Evolutionary conservation across 2,113 vertebrate genomes (phyloP).

Genomic region (Carettochelys insculpta): DNA sequence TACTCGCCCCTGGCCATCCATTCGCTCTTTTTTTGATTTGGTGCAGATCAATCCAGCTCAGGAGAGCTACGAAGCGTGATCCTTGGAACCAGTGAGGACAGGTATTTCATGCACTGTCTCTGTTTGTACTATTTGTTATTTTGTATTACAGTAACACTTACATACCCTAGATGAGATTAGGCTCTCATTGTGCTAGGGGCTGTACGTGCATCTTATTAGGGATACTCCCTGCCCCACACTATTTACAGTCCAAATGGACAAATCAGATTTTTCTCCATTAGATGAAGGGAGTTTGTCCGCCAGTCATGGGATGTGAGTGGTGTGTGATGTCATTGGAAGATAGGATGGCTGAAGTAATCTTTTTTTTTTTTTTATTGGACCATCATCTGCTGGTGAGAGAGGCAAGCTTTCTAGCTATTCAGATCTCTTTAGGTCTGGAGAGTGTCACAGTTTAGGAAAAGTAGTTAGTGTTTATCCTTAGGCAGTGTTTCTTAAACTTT

Average conservation of each 20-base stretch:
- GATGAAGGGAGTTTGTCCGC: not conserved
- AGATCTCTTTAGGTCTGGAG: not conserved
- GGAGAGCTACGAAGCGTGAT: slow-evolving; percentile 14
- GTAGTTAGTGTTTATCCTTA: not conserved
- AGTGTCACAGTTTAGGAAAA: not conserved
- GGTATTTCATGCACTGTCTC: slow-evolving; percentile 38
- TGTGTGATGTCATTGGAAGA: not conserved
- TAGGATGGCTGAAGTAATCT: not conserved
- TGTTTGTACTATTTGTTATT: not conserved
- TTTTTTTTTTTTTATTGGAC: not conserved
- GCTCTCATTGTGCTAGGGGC: not conserved
- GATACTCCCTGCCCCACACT: not conserved
- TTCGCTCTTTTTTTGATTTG: not conserved
- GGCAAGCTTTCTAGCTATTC: not conserved
- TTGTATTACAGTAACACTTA: not conserved
- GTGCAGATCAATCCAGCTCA: slow-evolving; percentile 17
- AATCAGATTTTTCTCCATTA: not conserved
- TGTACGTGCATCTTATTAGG: fast-evolving
- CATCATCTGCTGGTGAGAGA: not conserved
- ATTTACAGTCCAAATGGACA: not conserved
- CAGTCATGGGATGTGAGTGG: not conserved
- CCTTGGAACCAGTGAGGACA: slow-evolving; percentile 41
- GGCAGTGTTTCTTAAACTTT: too few relatives aligned
- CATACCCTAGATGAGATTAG: not conserved
- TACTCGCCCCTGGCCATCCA: too few relatives aligned